phyloP scores from a whole-genome alignment of 2,113 vertebrate genomes.

The Copsychus sechellarum region DNA sequence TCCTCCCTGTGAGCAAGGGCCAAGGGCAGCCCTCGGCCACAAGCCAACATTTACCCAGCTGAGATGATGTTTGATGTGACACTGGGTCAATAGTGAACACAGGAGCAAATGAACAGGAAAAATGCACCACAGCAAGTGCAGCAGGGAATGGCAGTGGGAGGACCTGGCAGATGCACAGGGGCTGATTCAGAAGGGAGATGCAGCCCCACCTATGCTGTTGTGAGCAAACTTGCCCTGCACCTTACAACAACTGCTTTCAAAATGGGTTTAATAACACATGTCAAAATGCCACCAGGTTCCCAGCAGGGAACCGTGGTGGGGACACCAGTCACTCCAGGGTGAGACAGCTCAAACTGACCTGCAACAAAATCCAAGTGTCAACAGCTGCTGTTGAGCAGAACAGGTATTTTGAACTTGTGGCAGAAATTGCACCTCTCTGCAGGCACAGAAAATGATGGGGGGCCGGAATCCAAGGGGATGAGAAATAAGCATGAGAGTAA shows the following conservation, averaged over 20 bases:
- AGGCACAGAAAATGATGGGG: not conserved
- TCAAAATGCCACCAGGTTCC: not conserved
- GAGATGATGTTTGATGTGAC: not conserved
- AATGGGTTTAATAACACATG: not conserved
- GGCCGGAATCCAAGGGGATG: not conserved
- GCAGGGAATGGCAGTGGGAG: not conserved
- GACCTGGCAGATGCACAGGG: not conserved
- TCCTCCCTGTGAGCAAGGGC: not conserved
- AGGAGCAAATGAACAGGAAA: not conserved
- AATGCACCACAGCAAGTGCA: rapidly evolving
- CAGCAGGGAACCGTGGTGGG: not conserved
- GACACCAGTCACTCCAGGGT: not conserved
- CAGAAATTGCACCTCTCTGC: not conserved
- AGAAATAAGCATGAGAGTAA: not conserved
- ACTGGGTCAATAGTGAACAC: not conserved
- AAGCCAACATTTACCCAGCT: not conserved
- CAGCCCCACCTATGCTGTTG: slow-evolving; percentile 1
- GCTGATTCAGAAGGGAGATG: not conserved
- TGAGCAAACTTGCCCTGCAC: not conserved
- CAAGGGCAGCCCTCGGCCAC: not conserved
- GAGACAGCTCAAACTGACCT: not conserved
- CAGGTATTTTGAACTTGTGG: not conserved
- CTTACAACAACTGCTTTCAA: not conserved
- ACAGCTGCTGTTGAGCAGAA: not conserved
- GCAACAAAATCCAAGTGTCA: not conserved